These are phyloP conservation scores for Amphiduros pacificus DNA, from an alignment of 2,888 invertebrate genomes.

Conservation along the genomic window DNA sequence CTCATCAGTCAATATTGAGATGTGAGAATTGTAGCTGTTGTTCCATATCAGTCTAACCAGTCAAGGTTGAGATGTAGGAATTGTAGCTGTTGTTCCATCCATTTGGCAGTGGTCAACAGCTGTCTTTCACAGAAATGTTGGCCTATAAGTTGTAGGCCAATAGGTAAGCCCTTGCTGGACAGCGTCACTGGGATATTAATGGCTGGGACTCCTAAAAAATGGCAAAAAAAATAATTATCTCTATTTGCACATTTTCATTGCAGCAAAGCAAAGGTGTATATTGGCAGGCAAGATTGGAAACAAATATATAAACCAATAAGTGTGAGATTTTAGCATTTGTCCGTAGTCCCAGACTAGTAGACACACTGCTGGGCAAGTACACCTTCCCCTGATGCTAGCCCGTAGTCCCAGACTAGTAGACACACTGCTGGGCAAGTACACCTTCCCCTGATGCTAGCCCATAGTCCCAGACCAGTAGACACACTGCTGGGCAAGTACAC, in stretches of 20 bases:
- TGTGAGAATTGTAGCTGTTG: no score
- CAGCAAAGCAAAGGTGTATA: neutral
- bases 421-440: no score
- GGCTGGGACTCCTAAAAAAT: constrained; percentile 74
- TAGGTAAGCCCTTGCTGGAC: constrained; percentile 73
- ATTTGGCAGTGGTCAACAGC: constrained; percentile 77
- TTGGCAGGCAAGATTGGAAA: no score
- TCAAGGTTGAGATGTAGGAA: constrained; percentile 28
- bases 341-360: no score
- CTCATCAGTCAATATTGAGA: constrained; percentile 18
- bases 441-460: no score
- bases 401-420: no score
- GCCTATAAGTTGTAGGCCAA: constrained; percentile 88
- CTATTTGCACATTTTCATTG: neutral
- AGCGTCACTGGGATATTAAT: constrained; percentile 80
- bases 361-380: no score
- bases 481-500: no score
- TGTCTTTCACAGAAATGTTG: constrained; percentile 75
- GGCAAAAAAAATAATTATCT: neutral
- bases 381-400: no score
- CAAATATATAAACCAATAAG: neutral
- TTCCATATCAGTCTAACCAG: constrained; percentile 16
- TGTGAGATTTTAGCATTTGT: neutral
- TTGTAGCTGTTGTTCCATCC: constrained; percentile 64
- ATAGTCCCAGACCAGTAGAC: no score